phyloP scores from a whole-genome alignment of 2,888 invertebrate genomes.

The Leptopilina drosophilae region DNA sequence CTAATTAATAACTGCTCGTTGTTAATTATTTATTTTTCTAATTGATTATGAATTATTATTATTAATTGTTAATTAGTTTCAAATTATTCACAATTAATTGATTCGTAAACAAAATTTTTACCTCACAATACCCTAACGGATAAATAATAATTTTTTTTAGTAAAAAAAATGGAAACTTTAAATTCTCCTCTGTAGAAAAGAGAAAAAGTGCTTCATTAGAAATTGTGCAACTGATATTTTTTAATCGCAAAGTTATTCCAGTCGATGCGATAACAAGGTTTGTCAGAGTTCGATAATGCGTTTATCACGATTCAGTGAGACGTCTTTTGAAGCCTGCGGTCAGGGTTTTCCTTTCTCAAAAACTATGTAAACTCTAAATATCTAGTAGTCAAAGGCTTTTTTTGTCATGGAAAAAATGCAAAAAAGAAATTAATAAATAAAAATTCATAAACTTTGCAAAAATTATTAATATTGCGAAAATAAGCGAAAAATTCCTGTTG shows the following conservation, averaged over 20 bases:
- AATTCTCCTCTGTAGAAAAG: neutral
- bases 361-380: neutral
- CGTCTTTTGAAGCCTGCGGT: conserved; percentile 3
- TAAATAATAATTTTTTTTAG: neutral
- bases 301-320: conserved; percentile 32
- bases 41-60: too few species aligned
- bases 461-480: neutral
- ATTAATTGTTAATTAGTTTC: too few species aligned
- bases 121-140: too few species aligned
- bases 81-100: too few species aligned
- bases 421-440: neutral
- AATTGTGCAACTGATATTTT: conserved; percentile 3
- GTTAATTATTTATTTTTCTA: too few species aligned
- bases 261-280: conserved; percentile 16
- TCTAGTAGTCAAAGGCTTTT: neutral
- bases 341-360: neutral
- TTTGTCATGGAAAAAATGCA: neutral
- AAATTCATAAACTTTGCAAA: neutral
- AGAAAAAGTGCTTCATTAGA: neutral
- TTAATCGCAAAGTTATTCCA: conserved; percentile 26
- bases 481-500: neutral
- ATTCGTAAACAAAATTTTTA: too few species aligned
- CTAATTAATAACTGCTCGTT: too few species aligned
- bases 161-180: neutral
- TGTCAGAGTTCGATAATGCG: conserved; percentile 16